Base-by-base conservation (phyloP, 2,888 invertebrate genomes). In the Melikaiella ostensackeni region DNA sequence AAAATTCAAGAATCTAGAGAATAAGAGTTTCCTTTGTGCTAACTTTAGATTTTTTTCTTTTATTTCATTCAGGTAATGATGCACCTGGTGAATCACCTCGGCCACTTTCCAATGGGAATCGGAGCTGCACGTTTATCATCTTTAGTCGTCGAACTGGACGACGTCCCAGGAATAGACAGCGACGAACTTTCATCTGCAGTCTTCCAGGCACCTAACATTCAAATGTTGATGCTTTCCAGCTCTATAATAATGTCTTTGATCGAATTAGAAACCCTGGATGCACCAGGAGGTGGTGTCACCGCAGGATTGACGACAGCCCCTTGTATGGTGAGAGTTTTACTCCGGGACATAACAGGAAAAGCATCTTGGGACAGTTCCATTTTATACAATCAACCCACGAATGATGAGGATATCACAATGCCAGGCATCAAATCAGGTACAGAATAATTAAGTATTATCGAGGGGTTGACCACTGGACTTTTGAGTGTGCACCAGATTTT, bases 291-390 rank as follows among this genome's bases (percentile, higher is more conserved):
- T 30, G 96, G 96, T 55, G 95, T 95, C 21, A 96, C 96, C 0
- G 88, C 90, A 2, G 91, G 90, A 4, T 84, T 91, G 61, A 89
- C 89, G 4, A 91, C 90, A 0, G 90, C 91, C 4, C 89, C 91
- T 27, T 91, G 91, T 21, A 86, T 90, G 79, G 97, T 97, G 76
- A 94, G 99, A 50, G 95, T 98, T 30, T 92, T 99, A 19, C 92
- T 98, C 79, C 94, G 99, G 11, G 98, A 98, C 92, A 93, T 98
- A 76, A 96, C 97, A 42, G 98, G 99, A 73, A 99, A 98, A 92
- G 97, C 97, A 74, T 97, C 97, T 86, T 99, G 99, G 98, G 98
- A 99, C 92, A 97, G 97, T 57, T 97, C 98, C 0, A 96, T 98
- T 79, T 93, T 99, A 0, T 97, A 97, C 92, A 95, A 96, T 89